Conservation (phyloP, 2,113 vertebrate genomes). For the Megaleporinus macrocephalus region DNA sequence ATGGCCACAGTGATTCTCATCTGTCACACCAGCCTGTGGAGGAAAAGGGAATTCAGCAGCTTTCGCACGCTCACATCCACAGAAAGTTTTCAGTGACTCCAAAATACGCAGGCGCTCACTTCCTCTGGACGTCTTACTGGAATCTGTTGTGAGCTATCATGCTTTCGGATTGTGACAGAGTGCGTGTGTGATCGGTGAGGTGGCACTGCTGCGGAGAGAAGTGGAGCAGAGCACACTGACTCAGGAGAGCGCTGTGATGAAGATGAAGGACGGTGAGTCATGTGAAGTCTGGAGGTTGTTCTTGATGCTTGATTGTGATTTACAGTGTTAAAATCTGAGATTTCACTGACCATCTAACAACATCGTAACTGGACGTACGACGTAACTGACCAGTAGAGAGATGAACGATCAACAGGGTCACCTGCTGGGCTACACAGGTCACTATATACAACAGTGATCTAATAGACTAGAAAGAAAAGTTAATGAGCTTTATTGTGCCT, state of each 20-base stretch:
- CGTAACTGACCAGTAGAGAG: no score
- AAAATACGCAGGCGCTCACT: slow-evolving; percentile 21
- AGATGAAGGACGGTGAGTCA: slow-evolving; percentile 74
- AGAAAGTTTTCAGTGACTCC: not conserved
- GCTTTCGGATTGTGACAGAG: slow-evolving; percentile 35
- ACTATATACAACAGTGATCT: no score
- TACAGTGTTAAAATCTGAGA: not conserved
- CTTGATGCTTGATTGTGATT: no score
- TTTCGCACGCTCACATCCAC: slow-evolving; percentile 22
- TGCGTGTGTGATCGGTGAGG: slow-evolving; percentile 2
- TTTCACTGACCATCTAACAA: not conserved
- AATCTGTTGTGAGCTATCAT: slow-evolving; percentile 36
- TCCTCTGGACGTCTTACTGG: slow-evolving; percentile 26
- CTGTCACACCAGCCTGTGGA: slow-evolving; percentile 21
- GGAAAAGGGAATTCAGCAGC: slow-evolving; percentile 37
- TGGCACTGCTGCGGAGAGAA: slow-evolving; percentile 24
- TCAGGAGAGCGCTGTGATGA: slow-evolving; percentile 57
- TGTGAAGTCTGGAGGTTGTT: not conserved
- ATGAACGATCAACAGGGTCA: no score
- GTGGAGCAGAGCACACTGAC: slow-evolving; percentile 25
- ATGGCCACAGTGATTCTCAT: slow-evolving; percentile 35
- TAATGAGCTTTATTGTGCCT: no score
- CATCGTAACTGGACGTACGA: no score
- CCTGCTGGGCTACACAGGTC: no score
- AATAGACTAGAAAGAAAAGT: no score